Evolutionary conservation across 2,113 vertebrate species (phyloP), one percentile per base, ranked within the genome.

Genomic region (Martes martes): DNA sequence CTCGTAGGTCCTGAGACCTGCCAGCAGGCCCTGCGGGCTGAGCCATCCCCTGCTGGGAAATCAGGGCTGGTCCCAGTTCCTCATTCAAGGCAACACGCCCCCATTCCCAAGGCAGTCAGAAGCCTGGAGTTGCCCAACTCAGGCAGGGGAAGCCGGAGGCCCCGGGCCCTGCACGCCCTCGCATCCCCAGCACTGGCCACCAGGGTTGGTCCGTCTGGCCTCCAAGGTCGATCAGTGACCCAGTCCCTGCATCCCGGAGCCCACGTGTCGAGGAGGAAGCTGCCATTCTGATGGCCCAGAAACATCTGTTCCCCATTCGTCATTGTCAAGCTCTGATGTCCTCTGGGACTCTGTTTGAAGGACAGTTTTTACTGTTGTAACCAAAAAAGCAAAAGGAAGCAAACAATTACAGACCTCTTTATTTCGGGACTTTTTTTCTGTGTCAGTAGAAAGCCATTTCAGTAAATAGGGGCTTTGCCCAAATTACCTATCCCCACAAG

Each of bases 291-390:
- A 95, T 18, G 23, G 65, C 61, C 42, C 78, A 97, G 91, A 74
- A 95, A 97, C 97, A 95, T 76, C 85, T 97, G 81, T 93, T 94
- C 81, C 78, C 55, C 84, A 89, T 97, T 97, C 50, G 42, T 97
- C 93, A 93, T 19, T 93, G 89, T 95, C 80, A 83, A 93, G 33
- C 73, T 84, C 84, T 85, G 89, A 95, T 79, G 92, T 74, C 95
- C 92, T 90, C 26, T 24, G 94, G 86, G 95, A 96, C 65, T 69
- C 55, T 47, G 8, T 95, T 42, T 95, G 79, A 97, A 96, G 92
- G 92, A 76, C 89, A 76, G 82, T 74, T 97, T 92, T 95, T 92
- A 97, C 86, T 96, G 47, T 83, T 57, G 82, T 61, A 94, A 93
- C 89, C 65, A 39, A 92, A 94, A 93, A 82, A 88, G 69, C 82